These are phyloP conservation scores for Dendrocopos noguchii DNA, from an alignment of 2,113 vertebrate genomes.

Conservation along the genomic window DNA sequence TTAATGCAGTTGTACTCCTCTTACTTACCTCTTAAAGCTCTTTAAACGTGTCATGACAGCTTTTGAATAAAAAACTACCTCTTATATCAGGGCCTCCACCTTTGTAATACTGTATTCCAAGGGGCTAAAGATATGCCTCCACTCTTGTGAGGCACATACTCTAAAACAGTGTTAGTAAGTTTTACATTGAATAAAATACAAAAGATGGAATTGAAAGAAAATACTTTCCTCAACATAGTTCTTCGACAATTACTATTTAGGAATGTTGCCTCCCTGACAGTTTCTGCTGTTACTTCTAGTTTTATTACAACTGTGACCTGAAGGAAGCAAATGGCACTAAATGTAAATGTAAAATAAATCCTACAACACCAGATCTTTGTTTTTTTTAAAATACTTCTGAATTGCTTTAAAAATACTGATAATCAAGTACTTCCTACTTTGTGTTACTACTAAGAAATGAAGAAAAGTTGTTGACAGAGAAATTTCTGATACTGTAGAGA, in stretches of 20 bases:
- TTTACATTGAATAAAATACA: not conserved
- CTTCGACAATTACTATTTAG: not conserved
- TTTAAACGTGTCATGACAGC: not conserved
- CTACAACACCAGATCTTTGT: not conserved
- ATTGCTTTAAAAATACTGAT: not conserved
- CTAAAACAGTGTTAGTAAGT: not conserved
- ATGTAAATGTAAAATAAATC: not conserved
- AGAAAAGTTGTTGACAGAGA: not conserved
- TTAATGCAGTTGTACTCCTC: not conserved
- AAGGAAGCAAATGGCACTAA: not conserved
- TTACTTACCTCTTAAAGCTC: conserved; percentile 16
- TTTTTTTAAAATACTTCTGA: not conserved
- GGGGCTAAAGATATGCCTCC: not conserved
- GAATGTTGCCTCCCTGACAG: not conserved
- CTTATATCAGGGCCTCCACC: not conserved
- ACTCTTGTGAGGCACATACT: not conserved
- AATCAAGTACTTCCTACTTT: not conserved
- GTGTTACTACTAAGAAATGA: not conserved
- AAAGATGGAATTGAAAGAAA: not conserved
- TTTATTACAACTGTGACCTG: not conserved
- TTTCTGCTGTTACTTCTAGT: not conserved
- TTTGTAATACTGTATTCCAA: not conserved
- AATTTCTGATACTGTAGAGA: not conserved
- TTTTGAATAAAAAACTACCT: not conserved
- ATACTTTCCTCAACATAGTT: not conserved